These are phyloP conservation scores for Chelon auratus DNA, from an alignment of 2,797 vertebrate species.

Conservation along the genomic window DNA sequence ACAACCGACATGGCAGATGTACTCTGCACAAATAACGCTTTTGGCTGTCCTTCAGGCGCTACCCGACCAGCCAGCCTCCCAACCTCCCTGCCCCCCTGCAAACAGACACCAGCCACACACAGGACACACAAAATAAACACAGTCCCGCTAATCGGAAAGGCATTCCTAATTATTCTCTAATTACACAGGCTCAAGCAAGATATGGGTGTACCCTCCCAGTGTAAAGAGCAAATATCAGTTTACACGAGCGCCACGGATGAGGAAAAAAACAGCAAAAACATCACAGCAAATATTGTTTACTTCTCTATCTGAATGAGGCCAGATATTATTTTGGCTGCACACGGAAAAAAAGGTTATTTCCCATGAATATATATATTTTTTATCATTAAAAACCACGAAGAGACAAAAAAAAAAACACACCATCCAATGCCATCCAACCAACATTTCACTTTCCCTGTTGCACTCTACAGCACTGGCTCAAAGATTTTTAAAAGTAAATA, in stretches of 20 bases:
- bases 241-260: constrained; percentile 53
- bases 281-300: constrained; percentile 28
- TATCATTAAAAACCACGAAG: background rate
- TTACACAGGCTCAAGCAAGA: constrained; percentile 73
- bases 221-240: constrained; percentile 74
- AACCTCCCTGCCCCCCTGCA: constrained; percentile 23
- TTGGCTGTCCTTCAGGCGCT: constrained; percentile 73
- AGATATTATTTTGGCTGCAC: constrained; percentile 2
- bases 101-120: constrained; percentile 55
- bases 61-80: constrained; percentile 38
- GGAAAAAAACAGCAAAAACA: constrained; percentile 36
- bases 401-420: no score
- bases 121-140: constrained; percentile 71
- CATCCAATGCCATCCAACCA: no score
- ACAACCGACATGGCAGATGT: constrained; percentile 64
- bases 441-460: no score
- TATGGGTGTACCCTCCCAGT: constrained; percentile 49
- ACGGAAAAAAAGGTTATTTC: background rate
- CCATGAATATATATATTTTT: background rate
- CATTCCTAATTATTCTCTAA: constrained; percentile 80
- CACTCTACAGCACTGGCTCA: background rate
- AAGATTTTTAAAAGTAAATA: background rate
- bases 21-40: constrained; percentile 70
- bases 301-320: constrained; percentile 13
- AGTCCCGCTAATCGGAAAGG: constrained; percentile 77